These are phyloP conservation scores for Alauda arvensis DNA, from an alignment of 2,797 vertebrate genomes.

Conservation along the genomic window DNA sequence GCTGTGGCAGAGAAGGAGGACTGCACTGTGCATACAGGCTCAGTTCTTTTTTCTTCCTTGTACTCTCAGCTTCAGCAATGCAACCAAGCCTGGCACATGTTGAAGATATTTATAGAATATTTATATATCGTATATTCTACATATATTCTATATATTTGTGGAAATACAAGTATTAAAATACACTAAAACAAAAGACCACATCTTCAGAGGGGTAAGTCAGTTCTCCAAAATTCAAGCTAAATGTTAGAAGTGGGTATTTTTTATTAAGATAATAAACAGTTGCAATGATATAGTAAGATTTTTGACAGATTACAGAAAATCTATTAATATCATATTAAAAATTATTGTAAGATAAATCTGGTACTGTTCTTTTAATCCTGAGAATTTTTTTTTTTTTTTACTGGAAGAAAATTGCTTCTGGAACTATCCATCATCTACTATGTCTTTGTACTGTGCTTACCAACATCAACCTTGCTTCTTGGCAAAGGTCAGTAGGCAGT, in stretches of 20 bases:
- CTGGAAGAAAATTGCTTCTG: background rate
- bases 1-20: background rate
- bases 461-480: background rate
- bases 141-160: background rate
- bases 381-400: background rate
- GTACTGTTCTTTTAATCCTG: background rate
- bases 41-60: background rate
- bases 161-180: background rate
- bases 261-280: background rate
- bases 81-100: background rate
- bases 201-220: background rate
- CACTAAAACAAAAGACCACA: background rate
- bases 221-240: background rate
- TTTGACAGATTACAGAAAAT: background rate
- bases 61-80: background rate
- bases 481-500: background rate
- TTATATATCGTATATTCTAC: background rate
- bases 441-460: background rate
- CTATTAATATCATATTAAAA: background rate
- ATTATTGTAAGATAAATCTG: background rate
- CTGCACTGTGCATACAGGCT: background rate
- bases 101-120: background rate
- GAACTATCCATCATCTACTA: background rate
- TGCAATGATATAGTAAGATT: background rate
- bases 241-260: background rate